Conservation (phyloP, 2,888 invertebrate genomes). For the Scaptomyza tumidula region DNA sequence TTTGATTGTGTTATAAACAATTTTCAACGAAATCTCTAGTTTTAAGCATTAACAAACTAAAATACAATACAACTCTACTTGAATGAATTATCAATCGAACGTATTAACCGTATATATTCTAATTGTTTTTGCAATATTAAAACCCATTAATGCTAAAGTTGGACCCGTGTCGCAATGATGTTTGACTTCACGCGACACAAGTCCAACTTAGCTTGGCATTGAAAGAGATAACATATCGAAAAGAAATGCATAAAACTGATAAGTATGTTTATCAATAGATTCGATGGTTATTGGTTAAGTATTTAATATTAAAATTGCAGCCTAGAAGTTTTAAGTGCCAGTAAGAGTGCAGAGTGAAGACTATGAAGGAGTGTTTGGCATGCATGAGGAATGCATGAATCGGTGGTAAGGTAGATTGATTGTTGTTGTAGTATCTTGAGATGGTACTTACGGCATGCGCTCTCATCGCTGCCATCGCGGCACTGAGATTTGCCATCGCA, state of each 20-base stretch:
- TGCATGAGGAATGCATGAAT: slow-evolving; percentile 5
- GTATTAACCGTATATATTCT: not conserved
- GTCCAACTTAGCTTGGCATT: too few species aligned
- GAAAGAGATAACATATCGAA: not conserved
- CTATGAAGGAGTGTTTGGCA: not conserved
- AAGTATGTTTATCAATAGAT: not conserved
- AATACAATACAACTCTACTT: not conserved
- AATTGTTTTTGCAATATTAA: not conserved
- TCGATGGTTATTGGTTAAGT: slow-evolving; percentile 9
- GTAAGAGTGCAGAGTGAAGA: not conserved
- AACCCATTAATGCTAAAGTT: not conserved
- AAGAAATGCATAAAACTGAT: not conserved
- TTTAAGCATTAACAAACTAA: not conserved
- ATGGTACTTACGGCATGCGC: slow-evolving; percentile 84
- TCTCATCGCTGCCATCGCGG: slow-evolving; percentile 86
- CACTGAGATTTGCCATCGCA: slow-evolving; percentile 86
- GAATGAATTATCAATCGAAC: not conserved
- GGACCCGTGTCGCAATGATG: too few species aligned
- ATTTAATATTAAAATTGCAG: not conserved
- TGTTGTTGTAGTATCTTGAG: not conserved
- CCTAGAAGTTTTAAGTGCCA: not conserved
- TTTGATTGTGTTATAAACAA: not conserved
- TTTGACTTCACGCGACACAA: too few species aligned
- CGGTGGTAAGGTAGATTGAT: slow-evolving; percentile 15
- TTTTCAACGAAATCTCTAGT: not conserved